A percentile compares a stretch with the other conserved stretches of the same genome.
These are phyloP conservation scores for Proisotoma minuta DNA, from an alignment of 2,888 invertebrate species.

Conservation along the genomic window DNA sequence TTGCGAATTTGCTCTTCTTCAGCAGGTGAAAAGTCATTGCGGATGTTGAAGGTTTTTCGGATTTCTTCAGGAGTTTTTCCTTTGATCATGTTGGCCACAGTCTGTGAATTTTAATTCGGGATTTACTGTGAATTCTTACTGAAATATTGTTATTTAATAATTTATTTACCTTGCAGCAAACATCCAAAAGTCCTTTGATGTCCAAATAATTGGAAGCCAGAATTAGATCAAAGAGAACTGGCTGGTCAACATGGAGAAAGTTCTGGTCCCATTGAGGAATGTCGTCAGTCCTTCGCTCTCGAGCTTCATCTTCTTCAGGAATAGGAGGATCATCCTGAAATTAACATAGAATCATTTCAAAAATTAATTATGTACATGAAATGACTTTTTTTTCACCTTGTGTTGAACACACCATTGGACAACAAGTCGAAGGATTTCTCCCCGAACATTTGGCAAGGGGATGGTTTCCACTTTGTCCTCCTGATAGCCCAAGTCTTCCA, in stretches of 20 bases:
- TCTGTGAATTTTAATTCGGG: too few species aligned
- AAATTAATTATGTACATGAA: too few species aligned
- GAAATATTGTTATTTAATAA: too few species aligned
- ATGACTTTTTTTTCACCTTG: slow-evolving; percentile 68
- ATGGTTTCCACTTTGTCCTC: slow-evolving; percentile 73
- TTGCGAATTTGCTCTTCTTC: slow-evolving; percentile 98
- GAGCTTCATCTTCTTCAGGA: slow-evolving; percentile 39
- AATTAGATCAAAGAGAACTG: slow-evolving; percentile 91
- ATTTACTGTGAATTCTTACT: too few species aligned
- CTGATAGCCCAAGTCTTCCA: slow-evolving; percentile 41
- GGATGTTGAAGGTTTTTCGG: slow-evolving; percentile 92
- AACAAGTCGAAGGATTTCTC: slow-evolving; percentile 62
- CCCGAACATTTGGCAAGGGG: slow-evolving; percentile 93
- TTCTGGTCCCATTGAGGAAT: slow-evolving; percentile 99
- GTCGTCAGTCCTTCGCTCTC: slow-evolving; percentile 80
- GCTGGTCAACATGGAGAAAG: slow-evolving; percentile 96
- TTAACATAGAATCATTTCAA: neutral
- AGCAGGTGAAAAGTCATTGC: slow-evolving; percentile 87
- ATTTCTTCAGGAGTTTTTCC: slow-evolving; percentile 97
- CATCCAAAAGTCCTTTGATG: slow-evolving; percentile 90
- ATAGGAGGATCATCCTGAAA: slow-evolving; percentile 38
- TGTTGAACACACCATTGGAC: slow-evolving; percentile 90
- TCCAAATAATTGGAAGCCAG: slow-evolving; percentile 95
- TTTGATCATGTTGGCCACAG: slow-evolving; percentile 97
- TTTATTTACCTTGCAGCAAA: slow-evolving; percentile 99